Evolutionary conservation across 35 echinoderm and acorn worm species (phyloP).

Genomic region (Anneissia japonica): DNA sequence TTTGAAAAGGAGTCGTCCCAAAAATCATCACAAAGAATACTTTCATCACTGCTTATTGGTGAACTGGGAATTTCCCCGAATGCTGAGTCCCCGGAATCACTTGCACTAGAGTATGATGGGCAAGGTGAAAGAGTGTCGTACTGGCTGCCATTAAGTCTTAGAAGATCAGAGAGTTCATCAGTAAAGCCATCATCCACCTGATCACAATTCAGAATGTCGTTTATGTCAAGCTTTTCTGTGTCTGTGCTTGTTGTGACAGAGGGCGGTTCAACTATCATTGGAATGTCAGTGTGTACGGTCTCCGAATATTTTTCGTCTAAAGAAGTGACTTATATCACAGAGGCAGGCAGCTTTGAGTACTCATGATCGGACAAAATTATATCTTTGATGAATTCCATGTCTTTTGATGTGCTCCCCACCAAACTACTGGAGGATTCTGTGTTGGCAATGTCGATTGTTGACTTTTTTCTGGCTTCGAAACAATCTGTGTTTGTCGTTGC

Average conservation of each 20-base stretch:
- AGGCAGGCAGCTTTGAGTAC: slow-evolving; percentile 68
- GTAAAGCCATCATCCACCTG: not conserved
- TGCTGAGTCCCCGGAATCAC: slow-evolving; percentile 7
- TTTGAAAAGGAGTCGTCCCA: not conserved
- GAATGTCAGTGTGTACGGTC: not conserved
- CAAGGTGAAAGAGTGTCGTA: not conserved
- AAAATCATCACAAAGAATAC: not conserved
- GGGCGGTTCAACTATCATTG: not conserved
- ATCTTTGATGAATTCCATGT: too few species aligned
- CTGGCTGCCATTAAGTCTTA: not conserved
- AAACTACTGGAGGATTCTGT: too few species aligned
- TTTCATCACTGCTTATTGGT: not conserved
- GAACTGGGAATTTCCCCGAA: not conserved
- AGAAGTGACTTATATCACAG: not conserved
- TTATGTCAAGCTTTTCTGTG: not conserved
- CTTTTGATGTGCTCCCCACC: too few species aligned
- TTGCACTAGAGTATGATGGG: not conserved
- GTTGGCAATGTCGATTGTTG: too few species aligned
- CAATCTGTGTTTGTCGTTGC: too few species aligned
- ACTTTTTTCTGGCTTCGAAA: too few species aligned
- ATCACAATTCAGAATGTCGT: not conserved
- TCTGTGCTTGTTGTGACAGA: not conserved
- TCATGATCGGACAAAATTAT: not conserved
- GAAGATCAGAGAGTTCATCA: not conserved
- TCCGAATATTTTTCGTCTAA: not conserved